phyloP scores from a whole-genome alignment of 2,797 vertebrate species.

The Bradypodion pumilum region DNA sequence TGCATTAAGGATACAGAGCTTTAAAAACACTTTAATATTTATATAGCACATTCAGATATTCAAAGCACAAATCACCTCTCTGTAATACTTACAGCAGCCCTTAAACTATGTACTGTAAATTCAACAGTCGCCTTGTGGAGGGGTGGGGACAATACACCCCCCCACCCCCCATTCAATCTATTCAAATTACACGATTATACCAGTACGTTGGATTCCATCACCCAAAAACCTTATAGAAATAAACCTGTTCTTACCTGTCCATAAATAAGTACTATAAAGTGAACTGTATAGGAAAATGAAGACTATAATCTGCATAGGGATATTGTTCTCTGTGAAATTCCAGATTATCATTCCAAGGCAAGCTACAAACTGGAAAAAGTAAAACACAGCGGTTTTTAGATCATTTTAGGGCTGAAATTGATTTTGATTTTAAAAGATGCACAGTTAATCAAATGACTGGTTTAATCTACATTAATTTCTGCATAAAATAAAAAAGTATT shows the following conservation, averaged over 20 bases:
- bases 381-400: slow-evolving; percentile 11
- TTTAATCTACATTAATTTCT: background rate
- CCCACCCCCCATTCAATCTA: no score
- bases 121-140: background rate
- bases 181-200: background rate
- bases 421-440: background rate
- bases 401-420: background rate
- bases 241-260: slow-evolving; percentile 86
- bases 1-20: no score
- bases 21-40: background rate
- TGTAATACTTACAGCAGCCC: background rate
- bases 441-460: background rate
- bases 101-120: background rate
- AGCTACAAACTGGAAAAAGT: slow-evolving; percentile 81
- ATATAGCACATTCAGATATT: background rate
- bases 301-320: slow-evolving; percentile 84
- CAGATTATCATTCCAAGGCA: slow-evolving; percentile 92
- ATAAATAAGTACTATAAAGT: slow-evolving; percentile 91
- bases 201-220: background rate
- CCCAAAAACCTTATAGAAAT: background rate
- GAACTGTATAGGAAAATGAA: slow-evolving; percentile 90
- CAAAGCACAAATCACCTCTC: background rate
- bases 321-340: slow-evolving; percentile 85
- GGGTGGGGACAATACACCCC: background rate
- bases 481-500: background rate